Evolutionary conservation across 2,888 invertebrate genomes (phyloP), one percentile per base, ranked within the genome.

Genomic region (Oxystoma pomonae): DNA sequence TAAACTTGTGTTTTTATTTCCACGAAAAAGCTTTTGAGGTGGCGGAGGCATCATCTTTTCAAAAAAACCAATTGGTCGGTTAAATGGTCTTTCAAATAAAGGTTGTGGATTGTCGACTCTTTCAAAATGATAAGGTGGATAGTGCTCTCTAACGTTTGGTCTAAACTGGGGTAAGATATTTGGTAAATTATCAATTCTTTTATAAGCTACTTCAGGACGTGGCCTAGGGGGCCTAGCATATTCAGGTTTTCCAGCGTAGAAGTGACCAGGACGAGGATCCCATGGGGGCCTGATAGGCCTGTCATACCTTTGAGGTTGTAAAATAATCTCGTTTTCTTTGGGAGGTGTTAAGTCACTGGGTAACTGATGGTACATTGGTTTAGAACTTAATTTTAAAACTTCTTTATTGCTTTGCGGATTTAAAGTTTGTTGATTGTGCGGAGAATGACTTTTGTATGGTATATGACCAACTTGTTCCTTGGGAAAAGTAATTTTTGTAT

Each of bases 81-180:
- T 80, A 1, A 78, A 78, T n/a, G 80, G 81, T 58, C 81, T 69
- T 52, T 81, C 81, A 55, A 81, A 65, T 35, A 81, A 70, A 12
- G 81, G 81, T 69, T 80, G 80, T 7, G 35, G 35, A 20, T 81
- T 67, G 58, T 76, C 72, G 51, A 78, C 73, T 52, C 75, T 71
- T 22, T 72, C 72, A 57, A 70, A 72, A 51, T 69, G 67, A 58
- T 73, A 73, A 68, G 61, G 68, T 20, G 63, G 70, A 20, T 20
- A 51, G 57, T 71, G 70, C 1, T 83, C 77, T 70, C 86, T 85
- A 1, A 86, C 85, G 70, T 88, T 89, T 0, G 90, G 90, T 35
- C 89, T 81, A 70, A 90, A 90, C 71, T 90, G 89, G 0, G 90
- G 90, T 20, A 90, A 75, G 71, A 90, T 89, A 71, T 90, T 90